A percentile compares a stretch with the other conserved stretches of the same genome.
Conservation (phyloP, 2,113 vertebrate genomes). For the Gyps fulvus region DNA sequence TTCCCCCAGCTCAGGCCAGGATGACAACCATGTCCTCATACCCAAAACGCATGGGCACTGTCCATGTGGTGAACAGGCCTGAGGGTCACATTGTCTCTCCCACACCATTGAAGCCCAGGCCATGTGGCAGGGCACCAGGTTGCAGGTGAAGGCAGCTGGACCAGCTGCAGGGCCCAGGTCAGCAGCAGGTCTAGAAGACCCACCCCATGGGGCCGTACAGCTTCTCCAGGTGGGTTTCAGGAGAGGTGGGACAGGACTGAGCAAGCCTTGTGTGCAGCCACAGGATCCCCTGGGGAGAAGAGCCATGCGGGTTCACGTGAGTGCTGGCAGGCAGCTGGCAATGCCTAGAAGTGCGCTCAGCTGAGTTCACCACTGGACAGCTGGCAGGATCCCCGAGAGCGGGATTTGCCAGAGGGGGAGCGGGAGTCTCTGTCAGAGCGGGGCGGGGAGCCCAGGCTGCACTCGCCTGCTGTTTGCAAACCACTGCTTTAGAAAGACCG, state of each 20-base stretch:
- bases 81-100: neutral
- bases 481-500: no score
- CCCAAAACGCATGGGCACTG: neutral
- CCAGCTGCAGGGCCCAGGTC: neutral
- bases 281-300: neutral
- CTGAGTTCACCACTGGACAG: rapidly evolving
- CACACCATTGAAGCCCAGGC: neutral
- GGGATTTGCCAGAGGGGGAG: neutral
- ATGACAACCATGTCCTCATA: neutral
- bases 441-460: neutral
- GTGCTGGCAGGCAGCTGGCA: neutral
- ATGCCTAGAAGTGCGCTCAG: neutral
- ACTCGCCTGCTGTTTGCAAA: rapidly evolving
- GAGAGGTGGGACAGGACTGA: neutral
- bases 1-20: neutral
- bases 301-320: rapidly evolving
- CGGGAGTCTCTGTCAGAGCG: rapidly evolving
- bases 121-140: no score
- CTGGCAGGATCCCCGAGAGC: neutral
- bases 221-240: neutral
- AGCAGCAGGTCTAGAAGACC: neutral
- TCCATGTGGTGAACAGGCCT: neutral
- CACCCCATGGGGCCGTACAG: rapidly evolving
- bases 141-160: neutral
- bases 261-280: no score